Evolutionary conservation across 2,113 vertebrate species (phyloP).

Genomic region (Phycodurus eques): DNA sequence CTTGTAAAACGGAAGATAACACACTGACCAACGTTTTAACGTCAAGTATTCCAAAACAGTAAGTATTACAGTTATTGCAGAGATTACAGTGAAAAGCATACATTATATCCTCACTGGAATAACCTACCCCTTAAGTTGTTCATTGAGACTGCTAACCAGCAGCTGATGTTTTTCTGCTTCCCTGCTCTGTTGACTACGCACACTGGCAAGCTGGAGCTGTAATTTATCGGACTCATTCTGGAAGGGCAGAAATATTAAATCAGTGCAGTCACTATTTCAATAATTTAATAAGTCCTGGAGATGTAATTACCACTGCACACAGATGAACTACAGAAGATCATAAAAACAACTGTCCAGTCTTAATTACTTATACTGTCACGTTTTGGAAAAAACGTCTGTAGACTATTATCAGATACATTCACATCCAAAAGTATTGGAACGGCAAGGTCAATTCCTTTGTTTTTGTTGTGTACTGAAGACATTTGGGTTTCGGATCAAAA

Average conservation of each 20-base stretch:
- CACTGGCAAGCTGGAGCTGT: conserved; percentile 74
- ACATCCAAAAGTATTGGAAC: too few species aligned
- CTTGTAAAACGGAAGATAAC: not conserved
- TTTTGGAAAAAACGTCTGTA: too few species aligned
- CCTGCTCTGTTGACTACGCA: conserved; percentile 77
- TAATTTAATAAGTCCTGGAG: not conserved
- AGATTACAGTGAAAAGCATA: too few species aligned
- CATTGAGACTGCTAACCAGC: conserved; percentile 77
- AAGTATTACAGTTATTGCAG: not conserved
- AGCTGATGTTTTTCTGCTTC: conserved; percentile 83
- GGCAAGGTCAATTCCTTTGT: too few species aligned
- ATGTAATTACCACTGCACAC: not conserved
- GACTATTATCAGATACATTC: too few species aligned
- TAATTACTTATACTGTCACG: too few species aligned
- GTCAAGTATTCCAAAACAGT: not conserved
- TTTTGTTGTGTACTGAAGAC: too few species aligned
- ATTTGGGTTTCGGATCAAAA: too few species aligned
- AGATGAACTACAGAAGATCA: conserved; percentile 1
- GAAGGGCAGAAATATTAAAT: conserved; percentile 17
- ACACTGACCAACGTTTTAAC: not conserved
- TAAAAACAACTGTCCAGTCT: not conserved
- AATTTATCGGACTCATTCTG: conserved; percentile 85
- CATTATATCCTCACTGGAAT: not conserved
- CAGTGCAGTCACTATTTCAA: conserved; percentile 1
- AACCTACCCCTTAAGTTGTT: conserved; percentile 83